phyloP scores from a whole-genome alignment of 2,113 vertebrate species.

The Etheostoma cragini region DNA sequence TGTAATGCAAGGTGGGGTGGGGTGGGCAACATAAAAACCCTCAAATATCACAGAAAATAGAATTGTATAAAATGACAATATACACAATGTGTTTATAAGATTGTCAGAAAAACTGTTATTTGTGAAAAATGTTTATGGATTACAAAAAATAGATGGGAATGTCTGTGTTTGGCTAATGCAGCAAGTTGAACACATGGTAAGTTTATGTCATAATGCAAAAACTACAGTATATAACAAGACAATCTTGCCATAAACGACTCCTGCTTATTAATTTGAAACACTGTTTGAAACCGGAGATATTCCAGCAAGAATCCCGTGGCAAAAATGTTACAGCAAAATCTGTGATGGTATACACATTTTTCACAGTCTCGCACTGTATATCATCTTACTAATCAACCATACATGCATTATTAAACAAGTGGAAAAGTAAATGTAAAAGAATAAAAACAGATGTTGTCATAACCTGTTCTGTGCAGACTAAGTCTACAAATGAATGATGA shows the following conservation, averaged over 20 bases:
- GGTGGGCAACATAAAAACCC: not conserved
- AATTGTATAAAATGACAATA: too few relatives aligned
- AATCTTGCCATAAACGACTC: not conserved
- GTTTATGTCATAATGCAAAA: not conserved
- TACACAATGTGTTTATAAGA: not conserved
- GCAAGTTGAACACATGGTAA: not conserved
- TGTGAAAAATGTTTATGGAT: not conserved
- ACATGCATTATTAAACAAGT: not conserved
- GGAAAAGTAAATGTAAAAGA: constrained; percentile 19
- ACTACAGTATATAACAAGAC: not conserved
- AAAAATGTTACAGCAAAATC: not conserved
- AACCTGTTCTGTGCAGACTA: constrained; percentile 17
- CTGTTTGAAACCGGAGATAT: not conserved
- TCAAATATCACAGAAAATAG: not conserved
- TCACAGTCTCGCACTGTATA: not conserved
- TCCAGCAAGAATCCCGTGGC: not conserved
- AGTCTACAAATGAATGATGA: constrained; percentile 10
- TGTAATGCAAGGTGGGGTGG: not conserved
- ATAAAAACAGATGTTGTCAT: not conserved
- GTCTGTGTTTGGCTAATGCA: not conserved
- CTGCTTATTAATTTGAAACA: not conserved
- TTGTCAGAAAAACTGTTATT: not conserved
- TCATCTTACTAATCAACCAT: not conserved
- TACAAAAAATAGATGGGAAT: too few relatives aligned
- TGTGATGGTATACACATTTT: not conserved